Evolutionary conservation across 2,888 invertebrate species (phyloP).

Genomic region (Chrysodeixis includens): DNA sequence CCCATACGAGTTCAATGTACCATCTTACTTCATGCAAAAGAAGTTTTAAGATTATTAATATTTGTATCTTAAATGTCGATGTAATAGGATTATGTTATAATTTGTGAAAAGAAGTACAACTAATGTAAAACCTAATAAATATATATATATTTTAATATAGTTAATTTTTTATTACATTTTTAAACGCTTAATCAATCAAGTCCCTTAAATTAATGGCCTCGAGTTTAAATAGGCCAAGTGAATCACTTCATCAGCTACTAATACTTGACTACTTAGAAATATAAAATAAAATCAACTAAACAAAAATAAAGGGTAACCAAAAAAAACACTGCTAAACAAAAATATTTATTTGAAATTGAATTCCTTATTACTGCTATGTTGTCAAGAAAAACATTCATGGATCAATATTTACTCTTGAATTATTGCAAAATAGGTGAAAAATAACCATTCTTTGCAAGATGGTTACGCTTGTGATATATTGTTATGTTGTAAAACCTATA

Average conservation of each 20-base stretch:
- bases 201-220: too few relatives aligned
- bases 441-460: slow-evolving; percentile 61
- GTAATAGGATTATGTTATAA: not conserved
- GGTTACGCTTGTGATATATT: slow-evolving; percentile 72
- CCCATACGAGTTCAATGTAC: slow-evolving; percentile 69
- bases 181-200: too few relatives aligned
- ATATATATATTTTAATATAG: not conserved
- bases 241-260: too few relatives aligned
- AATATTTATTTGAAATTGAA: not conserved
- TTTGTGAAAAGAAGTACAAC: slow-evolving; percentile 11
- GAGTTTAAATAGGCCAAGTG: too few relatives aligned
- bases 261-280: too few relatives aligned
- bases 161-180: not conserved
- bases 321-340: not conserved
- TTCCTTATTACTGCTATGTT: not conserved
- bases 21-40: slow-evolving; percentile 60
- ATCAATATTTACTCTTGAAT: slow-evolving; percentile 17
- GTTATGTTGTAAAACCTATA: slow-evolving; percentile 79
- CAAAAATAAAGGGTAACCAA: not conserved
- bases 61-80: not conserved
- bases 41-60: slow-evolving; percentile 23
- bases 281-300: too few relatives aligned
- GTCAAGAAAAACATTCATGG: not conserved
- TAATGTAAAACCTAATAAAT: slow-evolving; percentile 6
- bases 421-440: slow-evolving; percentile 76